phyloP scores from a whole-genome alignment of 2,113 vertebrate species.

The Leuciscus idus region DNA sequence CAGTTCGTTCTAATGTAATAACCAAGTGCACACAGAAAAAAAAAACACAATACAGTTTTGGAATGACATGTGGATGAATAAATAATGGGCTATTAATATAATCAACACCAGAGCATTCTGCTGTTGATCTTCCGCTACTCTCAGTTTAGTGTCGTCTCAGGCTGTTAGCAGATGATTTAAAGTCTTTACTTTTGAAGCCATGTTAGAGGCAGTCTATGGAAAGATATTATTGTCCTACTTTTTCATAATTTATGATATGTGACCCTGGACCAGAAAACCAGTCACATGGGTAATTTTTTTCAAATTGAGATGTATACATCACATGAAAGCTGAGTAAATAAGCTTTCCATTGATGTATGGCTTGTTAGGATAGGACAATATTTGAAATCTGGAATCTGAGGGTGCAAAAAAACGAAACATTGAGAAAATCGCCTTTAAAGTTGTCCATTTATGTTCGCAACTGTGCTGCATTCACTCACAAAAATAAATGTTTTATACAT shows the following conservation, averaged over 20 bases:
- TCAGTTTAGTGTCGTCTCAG: background rate
- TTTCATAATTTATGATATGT: background rate
- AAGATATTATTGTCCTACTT: background rate
- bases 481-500: too few species aligned
- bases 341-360: too few species aligned
- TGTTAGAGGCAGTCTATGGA: background rate
- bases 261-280: too few species aligned
- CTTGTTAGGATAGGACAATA: too few species aligned
- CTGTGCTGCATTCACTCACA: too few species aligned
- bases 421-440: too few species aligned
- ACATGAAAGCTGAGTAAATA: too few species aligned
- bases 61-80: background rate
- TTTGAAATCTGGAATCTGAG: too few species aligned
- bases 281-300: too few species aligned
- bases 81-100: background rate
- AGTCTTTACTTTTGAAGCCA: background rate
- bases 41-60: background rate
- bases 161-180: background rate
- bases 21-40: background rate
- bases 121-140: background rate
- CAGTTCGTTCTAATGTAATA: background rate
- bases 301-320: too few species aligned
- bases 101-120: background rate
- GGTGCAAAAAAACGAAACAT: too few species aligned
- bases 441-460: too few species aligned